Evolutionary conservation across 1,140 invertebrate genomes (phyloP), one percentile per base, ranked within the genome.

Genomic region (Plutomurus gul): DNA sequence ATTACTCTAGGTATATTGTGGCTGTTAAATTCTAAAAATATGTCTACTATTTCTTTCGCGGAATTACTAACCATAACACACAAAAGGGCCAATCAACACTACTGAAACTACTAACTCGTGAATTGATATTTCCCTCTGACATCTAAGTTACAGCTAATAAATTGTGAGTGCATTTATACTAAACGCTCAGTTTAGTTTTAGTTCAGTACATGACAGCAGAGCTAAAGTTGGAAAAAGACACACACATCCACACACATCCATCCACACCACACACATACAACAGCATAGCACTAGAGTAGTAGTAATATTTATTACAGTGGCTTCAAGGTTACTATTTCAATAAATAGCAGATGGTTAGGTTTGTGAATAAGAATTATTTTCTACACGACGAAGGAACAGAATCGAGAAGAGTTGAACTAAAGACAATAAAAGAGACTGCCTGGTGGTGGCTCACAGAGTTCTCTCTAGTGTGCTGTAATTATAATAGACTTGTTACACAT

Each of bases 381-480:
- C 43, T 20, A 47, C 43, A 47, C 43, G 7, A 16, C 43, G 5
- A 51, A 51, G 20, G 25, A n/a, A 51, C 6, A 5, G 18, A 49
- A 25, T n/a, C n/a, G n/a, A 51, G 25, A 51, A 51, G 47, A 65
- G 25, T 25, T 33, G 56, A 65, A 30, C 27, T 65, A 65, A 65
- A 65, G 56, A 65, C 56, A 65, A 65, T 65, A 65, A 65, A 60
- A 65, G 56, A 65, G 56, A 65, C 56, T 65, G 56, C 56, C 56
- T 65, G 56, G 56, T 65, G 56, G 56, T 65, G 56, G 27, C 56
- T 65, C 30, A 36, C 27, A 65, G 56, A 65, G 27, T 65, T 27
- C 27, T 27, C 13, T 27, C 56, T 43, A 65, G 56, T 65, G 56
- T 65, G 56, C 18, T 65, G 56, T 65, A 65, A 65, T 65, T 65